Evolutionary conservation across 2,888 invertebrate genomes (phyloP).

Genomic region (Quadriops clusia): DNA sequence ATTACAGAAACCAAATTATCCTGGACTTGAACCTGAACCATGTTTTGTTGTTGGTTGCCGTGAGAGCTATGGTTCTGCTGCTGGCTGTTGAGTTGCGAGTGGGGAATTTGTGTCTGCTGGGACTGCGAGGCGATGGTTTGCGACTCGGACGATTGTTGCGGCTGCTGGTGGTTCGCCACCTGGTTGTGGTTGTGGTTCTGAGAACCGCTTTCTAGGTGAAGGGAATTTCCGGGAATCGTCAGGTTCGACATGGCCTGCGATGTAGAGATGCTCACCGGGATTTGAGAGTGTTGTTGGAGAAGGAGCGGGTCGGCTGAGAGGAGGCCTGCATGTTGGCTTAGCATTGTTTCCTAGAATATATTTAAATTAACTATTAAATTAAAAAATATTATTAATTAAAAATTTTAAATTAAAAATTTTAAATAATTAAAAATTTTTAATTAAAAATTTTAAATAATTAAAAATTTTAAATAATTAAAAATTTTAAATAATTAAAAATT

Average conservation of each 20-base stretch:
- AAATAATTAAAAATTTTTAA: not conserved
- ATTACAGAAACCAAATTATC: conserved; percentile 37
- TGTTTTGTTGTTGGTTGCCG: conserved; percentile 26
- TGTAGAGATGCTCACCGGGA: conserved; percentile 33
- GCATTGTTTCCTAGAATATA: conserved; percentile 35
- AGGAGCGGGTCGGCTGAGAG: conserved; percentile 33
- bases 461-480: conserved; percentile 1
- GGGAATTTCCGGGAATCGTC: conserved; percentile 30
- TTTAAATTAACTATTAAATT: conserved; percentile 10
- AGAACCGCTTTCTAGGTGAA: conserved; percentile 30
- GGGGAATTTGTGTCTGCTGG: conserved; percentile 38
- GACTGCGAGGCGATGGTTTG: conserved; percentile 23
- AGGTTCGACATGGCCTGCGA: conserved; percentile 33
- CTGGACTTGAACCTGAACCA: conserved; percentile 38
- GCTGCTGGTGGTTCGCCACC: conserved; percentile 17
- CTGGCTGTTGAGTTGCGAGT: conserved; percentile 26
- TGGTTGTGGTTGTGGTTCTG: conserved; percentile 20
- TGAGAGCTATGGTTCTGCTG: conserved; percentile 29
- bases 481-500: conserved; percentile 1
- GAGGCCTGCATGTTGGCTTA: conserved; percentile 44
- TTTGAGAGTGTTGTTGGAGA: conserved; percentile 34
- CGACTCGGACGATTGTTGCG: conserved; percentile 19
- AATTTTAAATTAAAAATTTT: not conserved
- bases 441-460: conserved; percentile 2
- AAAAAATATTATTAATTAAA: conserved; percentile 3